Base-by-base conservation (phyloP, 1,140 invertebrate species). In the Hycleus phaleratus region DNA sequence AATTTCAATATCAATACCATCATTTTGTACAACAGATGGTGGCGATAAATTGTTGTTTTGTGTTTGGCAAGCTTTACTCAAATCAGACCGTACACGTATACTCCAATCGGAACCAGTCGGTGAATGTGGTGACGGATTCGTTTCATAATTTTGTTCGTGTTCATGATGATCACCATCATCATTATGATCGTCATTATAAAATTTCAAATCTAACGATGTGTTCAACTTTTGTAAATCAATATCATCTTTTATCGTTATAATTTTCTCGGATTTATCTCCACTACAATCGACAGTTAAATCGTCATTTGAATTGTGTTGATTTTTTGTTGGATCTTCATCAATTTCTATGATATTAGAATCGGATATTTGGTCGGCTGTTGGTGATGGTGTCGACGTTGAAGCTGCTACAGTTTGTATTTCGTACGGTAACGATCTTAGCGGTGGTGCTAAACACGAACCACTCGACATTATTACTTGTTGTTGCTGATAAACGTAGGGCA, bases 391-490 rank as follows among this genome's bases (percentile, higher is more conserved):
- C 9, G 10, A 26, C 8, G 26, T 11, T 4, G 32, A n/a, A 24
- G 50, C 25, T 49, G 60, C 48, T 38, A 38, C 48, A 4, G 59
- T 44, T 4, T 52, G 53, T 25, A 63, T 12, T 26, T 69, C 65
- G 48, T 70, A 71, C 0, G 65, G 62, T 39, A 63, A 40, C 18
- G 67, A 60, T 44, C 63, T 61, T 26, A 67, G 58, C 44, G 60
- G 48, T 39, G 62, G 50, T 9, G 65, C 61, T 18, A 66, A 42
- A 53, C 64, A 62, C 39, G 68, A 59, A 48, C 64, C 67, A 49
- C 67, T 64, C 10, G 79, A 78, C 75, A 80, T 78, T 49, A 80
- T 78, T 26, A 81, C 73, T 40, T 78, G 78, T 56, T 80, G 80
- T 47, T 79, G 77, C 57, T 80, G 78, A 64, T 79, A 80, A 68